phyloP scores from a whole-genome alignment of 2,888 invertebrate genomes.

The Himalopsyche kuldschensis region DNA sequence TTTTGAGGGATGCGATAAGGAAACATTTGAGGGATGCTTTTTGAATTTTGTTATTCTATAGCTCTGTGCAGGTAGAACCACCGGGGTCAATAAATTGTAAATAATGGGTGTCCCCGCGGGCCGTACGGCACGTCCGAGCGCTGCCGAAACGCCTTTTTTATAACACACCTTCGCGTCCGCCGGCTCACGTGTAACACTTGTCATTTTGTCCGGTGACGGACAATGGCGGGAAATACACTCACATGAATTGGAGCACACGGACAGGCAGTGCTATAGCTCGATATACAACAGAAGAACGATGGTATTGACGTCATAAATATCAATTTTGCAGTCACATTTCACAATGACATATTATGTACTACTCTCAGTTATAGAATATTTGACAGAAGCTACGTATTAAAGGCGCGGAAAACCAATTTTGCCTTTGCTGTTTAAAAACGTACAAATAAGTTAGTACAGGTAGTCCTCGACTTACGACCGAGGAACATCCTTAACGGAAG shows the following conservation, averaged over 20 bases:
- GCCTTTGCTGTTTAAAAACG: no score
- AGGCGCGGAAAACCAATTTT: no score
- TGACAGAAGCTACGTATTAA: no score
- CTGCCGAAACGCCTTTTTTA: slow-evolving; percentile 30
- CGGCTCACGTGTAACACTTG: slow-evolving; percentile 21
- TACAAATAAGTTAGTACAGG: no score
- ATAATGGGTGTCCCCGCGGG: slow-evolving; percentile 34
- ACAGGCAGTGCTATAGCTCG: background rate
- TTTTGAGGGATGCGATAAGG: background rate
- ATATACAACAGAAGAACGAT: no score
- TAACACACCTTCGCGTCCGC: slow-evolving; percentile 18
- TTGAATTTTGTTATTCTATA: slow-evolving; percentile 22
- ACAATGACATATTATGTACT: no score
- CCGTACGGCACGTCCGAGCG: background rate
- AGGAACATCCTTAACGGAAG: no score
- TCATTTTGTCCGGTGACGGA: slow-evolving; percentile 27
- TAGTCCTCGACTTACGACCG: no score
- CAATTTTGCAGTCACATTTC: no score
- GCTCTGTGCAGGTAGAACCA: slow-evolving; percentile 8
- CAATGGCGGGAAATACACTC: background rate
- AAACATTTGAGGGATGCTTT: background rate
- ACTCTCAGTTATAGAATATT: no score
- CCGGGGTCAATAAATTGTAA: slow-evolving; percentile 37
- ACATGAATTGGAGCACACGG: background rate
- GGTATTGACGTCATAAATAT: no score